Evolutionary conservation across 2,888 invertebrate species (phyloP).

Genomic region (Lepeophtheirus nordmannii): DNA sequence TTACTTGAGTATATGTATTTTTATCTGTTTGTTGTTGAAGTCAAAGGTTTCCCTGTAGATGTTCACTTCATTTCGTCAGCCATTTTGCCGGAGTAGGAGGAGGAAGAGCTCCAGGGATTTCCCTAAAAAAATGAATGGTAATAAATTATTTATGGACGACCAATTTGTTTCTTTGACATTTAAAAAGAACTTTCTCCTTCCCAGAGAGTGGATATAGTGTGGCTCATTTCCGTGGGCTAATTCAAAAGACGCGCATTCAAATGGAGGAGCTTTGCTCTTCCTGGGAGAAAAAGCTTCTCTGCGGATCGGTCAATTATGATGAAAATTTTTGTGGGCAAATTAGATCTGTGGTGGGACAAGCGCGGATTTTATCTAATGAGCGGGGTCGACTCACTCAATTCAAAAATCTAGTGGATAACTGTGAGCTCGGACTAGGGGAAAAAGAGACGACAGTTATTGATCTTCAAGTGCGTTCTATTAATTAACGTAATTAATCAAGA

Average conservation of each 20-base stretch:
- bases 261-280: neutral
- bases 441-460: neutral
- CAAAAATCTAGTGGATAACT: neutral
- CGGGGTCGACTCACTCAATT: neutral
- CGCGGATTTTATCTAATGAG: neutral
- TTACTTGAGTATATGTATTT: no score
- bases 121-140: no score
- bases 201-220: neutral
- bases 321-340: neutral
- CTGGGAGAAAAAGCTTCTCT: neutral
- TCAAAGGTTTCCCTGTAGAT: no score
- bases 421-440: neutral
- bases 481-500: neutral
- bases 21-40: no score
- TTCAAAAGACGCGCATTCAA: neutral
- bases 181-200: neutral
- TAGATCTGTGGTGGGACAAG: neutral
- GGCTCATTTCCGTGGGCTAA: neutral
- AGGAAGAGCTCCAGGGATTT: no score
- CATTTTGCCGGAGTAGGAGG: no score
- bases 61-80: no score
- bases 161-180: no score
- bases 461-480: neutral
- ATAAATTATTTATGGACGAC: no score
- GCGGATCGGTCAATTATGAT: neutral